Base-by-base conservation (phyloP, 2,888 invertebrate species). In the Nesidiocoris tenuis region DNA sequence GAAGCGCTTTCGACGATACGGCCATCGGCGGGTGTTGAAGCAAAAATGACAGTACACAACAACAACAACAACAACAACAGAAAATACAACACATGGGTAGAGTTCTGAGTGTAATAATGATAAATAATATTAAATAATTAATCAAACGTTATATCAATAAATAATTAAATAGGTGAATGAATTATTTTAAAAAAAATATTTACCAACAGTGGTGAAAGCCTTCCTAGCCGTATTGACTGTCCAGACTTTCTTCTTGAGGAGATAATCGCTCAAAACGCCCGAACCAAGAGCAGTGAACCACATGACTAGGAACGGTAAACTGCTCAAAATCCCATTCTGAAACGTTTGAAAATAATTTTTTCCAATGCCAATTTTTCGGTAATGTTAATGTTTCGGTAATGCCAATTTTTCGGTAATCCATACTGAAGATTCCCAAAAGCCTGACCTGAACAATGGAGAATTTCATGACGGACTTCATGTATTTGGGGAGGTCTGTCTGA, bases 401-500 rank as follows among this genome's bases (percentile, higher is more conserved):
- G n/a, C n/a, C n/a, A n/a, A n/a, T n/a, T n/a, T n/a, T n/a, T n/a
- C n/a, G n/a, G n/a, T n/a, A n/a, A n/a, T n/a, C n/a, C n/a, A n/a
- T n/a, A n/a, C n/a, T n/a, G 12, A 39, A 39, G 12, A 39, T 65
- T 23, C 1, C 24, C 5, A 23, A 5, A 19, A 56, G n/a, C 64
- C 54, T 25, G 78, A 82, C 82, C 80, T 88, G 84, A 80, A 87
- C 86, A 71, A 90, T 88, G 81, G 89, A 86, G 82, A 90, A 90
- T 80, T 89, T 87, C 72, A 91, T 83, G 2, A 90, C 88, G 75
- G 88, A 88, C 63, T 87, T 88, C 88, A 90, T 89, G 83, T 90
- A 90, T 80, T 88, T 89, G 0, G 90, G 90, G 12, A 91, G 83
- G 81, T 90, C 90, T 0, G 90, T 89, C 23, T 90, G 87, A 86